Evolutionary conservation across 2,113 vertebrate genomes (phyloP), one percentile per base, ranked within the genome.

Genomic region (Crotalus helleri): DNA sequence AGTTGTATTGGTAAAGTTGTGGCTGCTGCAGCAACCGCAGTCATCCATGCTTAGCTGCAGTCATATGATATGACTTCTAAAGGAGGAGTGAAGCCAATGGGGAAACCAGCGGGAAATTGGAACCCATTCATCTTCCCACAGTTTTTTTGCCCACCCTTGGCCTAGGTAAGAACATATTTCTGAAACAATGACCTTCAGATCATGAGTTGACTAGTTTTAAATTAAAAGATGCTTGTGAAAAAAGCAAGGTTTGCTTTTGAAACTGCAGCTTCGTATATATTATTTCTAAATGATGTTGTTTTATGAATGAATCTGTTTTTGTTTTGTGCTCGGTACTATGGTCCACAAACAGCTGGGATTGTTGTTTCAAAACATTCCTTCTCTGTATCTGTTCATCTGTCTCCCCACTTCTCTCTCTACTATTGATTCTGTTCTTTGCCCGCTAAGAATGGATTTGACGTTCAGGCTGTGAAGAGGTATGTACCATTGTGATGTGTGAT

Each of bases 401-500:
- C 44, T 81, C 86, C 26, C 24, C 5, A 13, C 49, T 87, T 46
- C 93, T 85, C 46, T 12, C 21, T 90, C 0, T 3, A 2, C 1
- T 64, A 87, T 69, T 53, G 1, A 69, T 94, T 90, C 24, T 93
- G 7, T 0, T 91, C 57, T 91, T 39, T 39, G 1, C 26, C 21
- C 33, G 87, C n/a, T 53, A 53, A 64, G 74, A 64, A 86, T 81
- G 85, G 51, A 87, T 5, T 1, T 10, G 33, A 24, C 92, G 39
- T 55, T n/a, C 0, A 29, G 19, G 7, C 1, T 92, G 61, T 49
- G 57, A 59, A n/a, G 44, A 5, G 0, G 92, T 87, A n/a, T 7
- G 0, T 0, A 0, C 1, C 23, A 21, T n/a, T 86, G 46, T 55
- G 9, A 29, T 58, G 26, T 5, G 26, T 81, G 26, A 13, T 53